These are phyloP conservation scores for Lepus townsendii DNA, from an alignment of 2,797 vertebrate species.

Conservation along the genomic window DNA sequence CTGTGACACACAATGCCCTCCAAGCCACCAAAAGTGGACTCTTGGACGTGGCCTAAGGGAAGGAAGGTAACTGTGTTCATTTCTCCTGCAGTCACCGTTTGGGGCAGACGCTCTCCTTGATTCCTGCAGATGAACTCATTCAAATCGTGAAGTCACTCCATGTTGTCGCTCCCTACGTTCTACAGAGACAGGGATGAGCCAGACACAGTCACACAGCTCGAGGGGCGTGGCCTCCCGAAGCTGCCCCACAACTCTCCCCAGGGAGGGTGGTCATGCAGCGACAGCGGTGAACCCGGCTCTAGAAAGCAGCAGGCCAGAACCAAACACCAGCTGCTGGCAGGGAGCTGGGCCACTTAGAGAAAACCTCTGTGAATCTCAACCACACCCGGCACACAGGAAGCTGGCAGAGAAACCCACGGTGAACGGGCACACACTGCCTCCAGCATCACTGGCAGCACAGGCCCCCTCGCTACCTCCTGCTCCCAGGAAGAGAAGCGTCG, in stretches of 20 bases:
- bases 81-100: not conserved
- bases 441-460: not conserved
- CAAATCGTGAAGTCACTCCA: not conserved
- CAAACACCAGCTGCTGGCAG: not conserved
- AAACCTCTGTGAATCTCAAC: not conserved
- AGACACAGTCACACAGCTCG: not conserved
- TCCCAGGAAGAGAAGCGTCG: not conserved
- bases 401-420: not conserved
- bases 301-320: not conserved
- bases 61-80: not conserved
- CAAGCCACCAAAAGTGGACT: slow-evolving; percentile 13
- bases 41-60: not conserved
- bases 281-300: not conserved
- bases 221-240: not conserved
- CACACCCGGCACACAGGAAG: not conserved
- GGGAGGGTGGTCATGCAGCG: not conserved
- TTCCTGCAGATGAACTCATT: not conserved
- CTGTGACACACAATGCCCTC: slow-evolving; percentile 11
- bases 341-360: not conserved
- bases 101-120: not conserved
- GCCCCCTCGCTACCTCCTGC: not conserved
- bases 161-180: not conserved
- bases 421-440: not conserved
- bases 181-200: not conserved
- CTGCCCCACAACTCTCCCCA: not conserved